These are phyloP conservation scores for Uropetala carovei DNA, from an alignment of 2,888 invertebrate genomes.

Conservation along the genomic window DNA sequence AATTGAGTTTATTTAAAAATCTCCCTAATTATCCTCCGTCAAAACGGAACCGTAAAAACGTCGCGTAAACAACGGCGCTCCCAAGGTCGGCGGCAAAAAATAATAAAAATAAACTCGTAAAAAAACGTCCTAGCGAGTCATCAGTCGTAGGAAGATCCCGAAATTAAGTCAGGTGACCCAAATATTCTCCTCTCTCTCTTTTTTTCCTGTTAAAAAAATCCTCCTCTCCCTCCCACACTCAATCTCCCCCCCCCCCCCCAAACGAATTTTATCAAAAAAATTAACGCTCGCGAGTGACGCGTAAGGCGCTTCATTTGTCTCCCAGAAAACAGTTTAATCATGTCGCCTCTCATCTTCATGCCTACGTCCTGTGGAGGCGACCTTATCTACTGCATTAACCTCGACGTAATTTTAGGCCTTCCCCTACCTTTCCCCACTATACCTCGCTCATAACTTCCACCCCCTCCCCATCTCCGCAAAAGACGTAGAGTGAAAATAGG, in stretches of 20 bases:
- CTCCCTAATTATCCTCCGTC: too few species aligned
- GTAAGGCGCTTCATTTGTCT: not conserved
- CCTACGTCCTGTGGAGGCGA: not conserved
- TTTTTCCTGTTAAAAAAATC: too few species aligned
- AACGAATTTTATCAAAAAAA: not conserved
- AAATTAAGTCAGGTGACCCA: constrained; percentile 26
- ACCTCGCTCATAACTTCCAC: not conserved
- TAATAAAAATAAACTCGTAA: too few species aligned
- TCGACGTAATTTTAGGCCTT: not conserved
- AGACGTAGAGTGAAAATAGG: not conserved
- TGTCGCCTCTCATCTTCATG: not conserved
- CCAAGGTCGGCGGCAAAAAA: too few species aligned
- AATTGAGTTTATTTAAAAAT: too few species aligned
- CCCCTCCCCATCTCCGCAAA: not conserved
- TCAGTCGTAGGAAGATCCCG: not conserved
- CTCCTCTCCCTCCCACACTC: too few species aligned
- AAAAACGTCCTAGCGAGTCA: too few species aligned
- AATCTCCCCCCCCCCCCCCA: not conserved
- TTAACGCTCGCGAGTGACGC: not conserved
- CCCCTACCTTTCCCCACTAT: not conserved
- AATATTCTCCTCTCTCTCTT: not conserved
- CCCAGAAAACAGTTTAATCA: not conserved
- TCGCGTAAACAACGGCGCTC: too few species aligned
- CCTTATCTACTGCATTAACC: constrained; percentile 10
- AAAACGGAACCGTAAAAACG: too few species aligned